Conservation (phyloP, 2,113 vertebrate species). For the Perca flavescens region DNA sequence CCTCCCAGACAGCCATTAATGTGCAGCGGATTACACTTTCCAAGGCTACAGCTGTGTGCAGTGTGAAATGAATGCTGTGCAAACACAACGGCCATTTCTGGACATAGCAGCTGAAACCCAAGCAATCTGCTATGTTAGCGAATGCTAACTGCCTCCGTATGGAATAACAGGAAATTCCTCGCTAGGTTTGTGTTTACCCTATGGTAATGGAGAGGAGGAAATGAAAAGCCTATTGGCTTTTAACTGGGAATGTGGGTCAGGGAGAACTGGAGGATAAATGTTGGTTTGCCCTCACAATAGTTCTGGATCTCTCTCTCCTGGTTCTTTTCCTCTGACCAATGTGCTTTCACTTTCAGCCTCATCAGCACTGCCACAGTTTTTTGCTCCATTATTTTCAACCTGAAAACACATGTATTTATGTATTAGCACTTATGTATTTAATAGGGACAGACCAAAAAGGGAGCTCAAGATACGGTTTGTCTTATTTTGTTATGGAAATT, state of each 20-base stretch:
- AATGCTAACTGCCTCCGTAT: conserved; percentile 70
- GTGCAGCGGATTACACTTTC: conserved; percentile 47
- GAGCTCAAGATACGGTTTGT: too few relatives aligned
- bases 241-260: conserved; percentile 62
- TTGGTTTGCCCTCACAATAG: conserved; percentile 31
- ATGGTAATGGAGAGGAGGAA: conserved; percentile 68
- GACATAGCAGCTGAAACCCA: conserved; percentile 65
- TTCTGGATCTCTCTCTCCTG: conserved; percentile 17
- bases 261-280: conserved; percentile 43
- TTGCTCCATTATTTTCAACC: conserved; percentile 4
- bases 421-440: not conserved
- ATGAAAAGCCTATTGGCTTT: conserved; percentile 64
- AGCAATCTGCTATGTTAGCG: conserved; percentile 57
- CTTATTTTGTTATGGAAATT: too few relatives aligned
- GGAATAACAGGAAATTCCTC: conserved; percentile 83
- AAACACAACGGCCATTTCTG: conserved; percentile 55
- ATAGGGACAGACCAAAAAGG: too few relatives aligned
- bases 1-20: conserved; percentile 35
- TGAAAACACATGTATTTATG: too few relatives aligned
- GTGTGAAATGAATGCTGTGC: conserved; percentile 59
- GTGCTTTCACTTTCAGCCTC: conserved; percentile 26
- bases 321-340: conserved; percentile 9
- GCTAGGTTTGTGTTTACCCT: conserved; percentile 73
- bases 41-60: conserved; percentile 62
- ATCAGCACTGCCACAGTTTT: not conserved